Evolutionary conservation across 2,888 invertebrate species (phyloP), one percentile per base, ranked within the genome.

Genomic region (Apantesis nais): DNA sequence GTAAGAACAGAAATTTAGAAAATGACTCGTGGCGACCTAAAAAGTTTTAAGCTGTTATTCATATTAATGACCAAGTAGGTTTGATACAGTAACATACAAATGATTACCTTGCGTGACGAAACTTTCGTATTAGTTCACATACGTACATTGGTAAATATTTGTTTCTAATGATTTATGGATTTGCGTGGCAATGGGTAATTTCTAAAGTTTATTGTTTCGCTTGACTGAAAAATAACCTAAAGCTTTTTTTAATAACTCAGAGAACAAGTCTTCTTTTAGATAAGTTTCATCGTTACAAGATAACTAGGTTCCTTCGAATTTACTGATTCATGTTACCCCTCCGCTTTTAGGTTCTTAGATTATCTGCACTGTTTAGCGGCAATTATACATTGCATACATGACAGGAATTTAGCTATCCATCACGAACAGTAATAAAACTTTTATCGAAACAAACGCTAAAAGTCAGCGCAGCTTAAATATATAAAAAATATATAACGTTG

Each of bases 41-140:
- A 68, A 71, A 66, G 34, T 44, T 66, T 62, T 48, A 48, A n/a
- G n/a, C n/a, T n/a, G n/a, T n/a, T n/a, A 34, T 34, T 34, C 5
- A 34, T n/a, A 55, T 61, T 72, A 71, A 58, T 65, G 60, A 31
- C 39, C 22, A 52, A 31, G 55, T 58, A 41, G 44, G 64, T 64
- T 65, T 67, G 39, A 62, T 74, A 25, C 25, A 63, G 29, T 64
- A 66, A 65, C 73, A 62, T 71, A 66, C 67, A 29, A 80, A 76
- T 67, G 72, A 73, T 62, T 48, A 71, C 60, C 55, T 78, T 41
- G 78, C 74, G 74, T 78, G 78, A 62, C 63, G 25, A 44, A 69
- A 68, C 71, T 79, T 81, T 78, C 78, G 14, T 48, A 31, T 61
- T 25, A 65, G 25, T 60, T 58, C 64, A 34, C 58, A 31, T 63